Percentiles rank a stretch among this genome's conserved stretches.
phyloP scores from a whole-genome alignment of 2,888 invertebrate genomes.

The Scaptomyza parva region DNA sequence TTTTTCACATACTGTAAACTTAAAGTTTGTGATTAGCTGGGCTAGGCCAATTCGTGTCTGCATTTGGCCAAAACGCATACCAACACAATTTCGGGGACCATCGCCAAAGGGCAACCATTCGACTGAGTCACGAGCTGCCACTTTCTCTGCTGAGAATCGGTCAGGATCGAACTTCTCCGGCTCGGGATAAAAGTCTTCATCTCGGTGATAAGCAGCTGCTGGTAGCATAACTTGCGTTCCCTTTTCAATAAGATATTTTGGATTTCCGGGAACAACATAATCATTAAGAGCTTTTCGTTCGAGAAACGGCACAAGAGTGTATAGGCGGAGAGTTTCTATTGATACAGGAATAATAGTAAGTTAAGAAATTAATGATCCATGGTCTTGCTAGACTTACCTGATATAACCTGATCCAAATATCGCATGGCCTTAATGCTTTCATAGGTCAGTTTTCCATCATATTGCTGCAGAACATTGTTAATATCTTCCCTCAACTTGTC shows the following conservation, averaged over 20 bases:
- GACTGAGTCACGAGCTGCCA: constrained; percentile 85
- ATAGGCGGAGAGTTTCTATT: constrained; percentile 86
- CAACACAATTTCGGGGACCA: constrained; percentile 83
- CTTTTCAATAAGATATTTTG: constrained; percentile 85
- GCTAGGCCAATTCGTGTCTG: constrained; percentile 76
- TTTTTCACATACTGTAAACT: constrained; percentile 61
- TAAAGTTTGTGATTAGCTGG: constrained; percentile 73
- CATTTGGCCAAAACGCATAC: constrained; percentile 82
- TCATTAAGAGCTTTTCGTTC: constrained; percentile 86
- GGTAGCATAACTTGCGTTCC: constrained; percentile 71
- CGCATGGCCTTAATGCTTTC: constrained; percentile 83
- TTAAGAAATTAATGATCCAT: not conserved
- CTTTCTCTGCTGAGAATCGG: constrained; percentile 86
- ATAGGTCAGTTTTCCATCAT: constrained; percentile 84
- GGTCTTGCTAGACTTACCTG: constrained; percentile 78
- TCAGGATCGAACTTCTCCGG: constrained; percentile 88
- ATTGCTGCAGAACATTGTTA: constrained; percentile 77
- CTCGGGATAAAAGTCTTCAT: constrained; percentile 85
- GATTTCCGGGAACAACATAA: constrained; percentile 86
- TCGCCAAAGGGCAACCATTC: constrained; percentile 83
- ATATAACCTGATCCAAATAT: constrained; percentile 85
- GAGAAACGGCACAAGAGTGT: constrained; percentile 86
- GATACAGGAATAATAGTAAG: not conserved
- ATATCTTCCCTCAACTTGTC: constrained; percentile 84
- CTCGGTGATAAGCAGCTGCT: constrained; percentile 86